Evolutionary conservation across 1,140 invertebrate species (phyloP).

Genomic region (Heliconius hewitsoni): DNA sequence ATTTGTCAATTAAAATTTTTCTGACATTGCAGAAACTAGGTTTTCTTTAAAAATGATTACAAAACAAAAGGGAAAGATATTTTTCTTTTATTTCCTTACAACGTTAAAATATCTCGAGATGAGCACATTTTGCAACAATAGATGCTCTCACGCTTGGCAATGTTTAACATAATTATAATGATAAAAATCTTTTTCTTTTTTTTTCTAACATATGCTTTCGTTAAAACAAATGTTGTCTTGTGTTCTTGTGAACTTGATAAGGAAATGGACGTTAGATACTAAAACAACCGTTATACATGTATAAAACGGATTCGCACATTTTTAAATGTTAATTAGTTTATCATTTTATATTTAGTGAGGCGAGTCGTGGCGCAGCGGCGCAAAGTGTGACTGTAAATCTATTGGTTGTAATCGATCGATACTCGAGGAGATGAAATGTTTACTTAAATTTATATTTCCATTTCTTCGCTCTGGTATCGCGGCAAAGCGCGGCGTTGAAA

Average conservation of each 20-base stretch:
- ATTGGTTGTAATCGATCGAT: too few relatives aligned
- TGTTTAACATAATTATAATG: slow-evolving; percentile 9
- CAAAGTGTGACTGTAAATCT: too few relatives aligned
- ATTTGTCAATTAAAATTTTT: neutral
- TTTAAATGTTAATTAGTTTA: too few relatives aligned
- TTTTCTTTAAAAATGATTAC: neutral
- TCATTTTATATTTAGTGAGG: too few relatives aligned
- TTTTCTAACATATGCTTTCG: neutral
- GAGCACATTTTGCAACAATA: neutral
- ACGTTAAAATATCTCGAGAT: neutral
- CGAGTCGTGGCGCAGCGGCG: too few relatives aligned
- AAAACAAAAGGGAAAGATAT: neutral
- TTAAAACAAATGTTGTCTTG: slow-evolving; percentile 2
- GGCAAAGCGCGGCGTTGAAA: too few relatives aligned
- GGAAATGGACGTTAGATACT: neutral
- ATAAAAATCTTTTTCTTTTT: slow-evolving; percentile 5
- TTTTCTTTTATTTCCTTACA: neutral
- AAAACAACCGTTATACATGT: neutral
- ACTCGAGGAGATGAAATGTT: too few relatives aligned
- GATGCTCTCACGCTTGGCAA: slow-evolving; percentile 1
- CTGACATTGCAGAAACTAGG: neutral
- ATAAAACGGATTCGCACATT: too few relatives aligned
- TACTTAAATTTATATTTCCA: too few relatives aligned
- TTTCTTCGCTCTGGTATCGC: too few relatives aligned
- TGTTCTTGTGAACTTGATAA: neutral